Conservation (phyloP, 2,888 invertebrate species). For the Mythimna lalbum region DNA sequence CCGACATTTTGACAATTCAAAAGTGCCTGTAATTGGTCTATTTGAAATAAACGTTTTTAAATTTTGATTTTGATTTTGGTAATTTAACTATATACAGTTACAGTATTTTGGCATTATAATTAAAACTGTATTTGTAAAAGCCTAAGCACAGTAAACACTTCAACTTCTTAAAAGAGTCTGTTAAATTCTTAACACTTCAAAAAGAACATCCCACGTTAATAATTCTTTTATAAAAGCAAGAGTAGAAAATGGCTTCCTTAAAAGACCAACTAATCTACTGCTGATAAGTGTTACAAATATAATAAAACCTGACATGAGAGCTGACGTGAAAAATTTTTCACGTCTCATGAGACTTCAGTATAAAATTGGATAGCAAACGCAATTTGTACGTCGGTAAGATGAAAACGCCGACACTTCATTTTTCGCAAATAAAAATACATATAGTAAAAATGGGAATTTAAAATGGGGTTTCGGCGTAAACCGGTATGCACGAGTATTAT, state of each 20-base stretch:
- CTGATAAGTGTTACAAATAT: constrained; percentile 50
- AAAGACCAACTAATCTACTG: constrained; percentile 43
- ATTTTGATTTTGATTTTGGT: too few species aligned
- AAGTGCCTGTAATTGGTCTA: too few species aligned
- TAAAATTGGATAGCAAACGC: constrained; percentile 75
- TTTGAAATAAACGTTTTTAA: too few species aligned
- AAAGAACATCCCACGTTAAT: not conserved
- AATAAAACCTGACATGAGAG: constrained; percentile 48
- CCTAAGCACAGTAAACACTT: not conserved
- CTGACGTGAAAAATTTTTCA: constrained; percentile 63
- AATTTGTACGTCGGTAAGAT: constrained; percentile 68
- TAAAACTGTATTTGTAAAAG: not conserved
- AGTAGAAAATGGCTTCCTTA: constrained; percentile 20
- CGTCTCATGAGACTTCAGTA: constrained; percentile 62
- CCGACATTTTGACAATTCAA: too few species aligned
- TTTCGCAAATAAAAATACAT: constrained; percentile 56
- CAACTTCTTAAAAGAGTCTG: too few species aligned
- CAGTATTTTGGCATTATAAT: too few species aligned
- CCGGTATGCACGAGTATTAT: constrained; percentile 1
- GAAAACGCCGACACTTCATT: constrained; percentile 58
- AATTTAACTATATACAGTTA: too few species aligned
- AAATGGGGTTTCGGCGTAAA: constrained; percentile 25
- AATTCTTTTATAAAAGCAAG: not conserved
- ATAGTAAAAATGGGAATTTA: constrained; percentile 34
- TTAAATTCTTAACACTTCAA: too few species aligned